Conservation (phyloP, 1,140 invertebrate species). For the Bombus turneri region DNA sequence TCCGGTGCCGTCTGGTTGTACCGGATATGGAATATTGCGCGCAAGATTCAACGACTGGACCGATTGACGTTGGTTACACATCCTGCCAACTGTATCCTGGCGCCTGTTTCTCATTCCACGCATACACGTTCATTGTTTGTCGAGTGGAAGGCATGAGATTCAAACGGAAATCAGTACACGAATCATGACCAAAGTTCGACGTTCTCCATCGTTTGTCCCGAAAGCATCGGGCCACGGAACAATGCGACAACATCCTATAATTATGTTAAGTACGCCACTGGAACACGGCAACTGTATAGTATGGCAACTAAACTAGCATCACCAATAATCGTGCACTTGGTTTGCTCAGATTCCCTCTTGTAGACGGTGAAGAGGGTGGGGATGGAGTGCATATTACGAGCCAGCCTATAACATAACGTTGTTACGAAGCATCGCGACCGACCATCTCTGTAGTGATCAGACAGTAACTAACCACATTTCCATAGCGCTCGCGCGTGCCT, state of each 20-base stretch:
- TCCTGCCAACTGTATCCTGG: background rate
- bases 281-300: constrained; percentile 38
- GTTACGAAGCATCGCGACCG: constrained; percentile 58
- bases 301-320: constrained; percentile 48
- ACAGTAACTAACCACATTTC: constrained; percentile 63
- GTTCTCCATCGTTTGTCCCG: constrained; percentile 59
- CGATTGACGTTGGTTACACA: constrained; percentile 1
- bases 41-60: constrained; percentile 6
- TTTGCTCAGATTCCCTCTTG: constrained; percentile 57
- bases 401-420: constrained; percentile 66
- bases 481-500: background rate
- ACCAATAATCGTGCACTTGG: constrained; percentile 37
- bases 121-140: constrained; percentile 20
- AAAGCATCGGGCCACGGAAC: constrained; percentile 57
- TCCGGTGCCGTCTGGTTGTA: background rate
- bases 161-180: constrained; percentile 41
- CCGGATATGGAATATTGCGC: background rate
- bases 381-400: constrained; percentile 60
- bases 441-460: constrained; percentile 65
- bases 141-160: constrained; percentile 20
- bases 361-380: constrained; percentile 15
- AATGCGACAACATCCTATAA: constrained; percentile 64
- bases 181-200: constrained; percentile 56
- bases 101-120: constrained; percentile 5
- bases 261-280: constrained; percentile 65